Base-by-base conservation (phyloP, 1,140 invertebrate species). In the Calycopis cecrops region DNA sequence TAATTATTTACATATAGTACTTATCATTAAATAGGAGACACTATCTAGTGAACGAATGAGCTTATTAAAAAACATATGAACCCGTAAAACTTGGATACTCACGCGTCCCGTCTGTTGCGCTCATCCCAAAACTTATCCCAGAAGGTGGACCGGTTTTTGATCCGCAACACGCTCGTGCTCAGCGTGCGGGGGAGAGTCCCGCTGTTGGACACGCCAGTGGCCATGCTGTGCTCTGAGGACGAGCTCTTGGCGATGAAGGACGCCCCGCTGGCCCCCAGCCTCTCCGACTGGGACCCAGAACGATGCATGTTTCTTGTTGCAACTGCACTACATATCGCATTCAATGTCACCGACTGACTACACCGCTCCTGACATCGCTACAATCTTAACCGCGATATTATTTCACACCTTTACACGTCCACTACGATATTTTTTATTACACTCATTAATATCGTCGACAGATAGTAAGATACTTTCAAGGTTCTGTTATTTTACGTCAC, bases 81-180 rank as follows among this genome's bases (percentile, higher is more conserved):
- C 6, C 21, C 21, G 21, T 28, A 28, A 28, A 28, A 28, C 6
- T 28, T 28, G 44, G 47, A 12, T 71, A 92, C 92, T 93, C 89
- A 93, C 92, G 88, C 90, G 71, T 93, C 91, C 62, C 92, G 81
- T 60, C 90, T 91, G 42, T 88, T 90, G 57, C 90, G 88, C 54
- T 93, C 90, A 60, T 93, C 90, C 90, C 92, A 94, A 75, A 94
- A 93, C 65, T 95, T 94, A 65, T 95, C 94, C 94, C 94, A 96
- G 75, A 95, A 96, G 37, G 91, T 91, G 60, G 90, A 92, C 62
- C 90, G 89, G 74, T 90, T 91, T 82, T 91, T 93, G 73, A 95
- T 92, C 57, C 94, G 88, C 16, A 96, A 88, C 21, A 93, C 93
- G 57, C 93, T 94, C 48, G 94, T 94, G 68, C 93, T 94, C 35